Percentiles rank a stretch among this genome's conserved stretches.
Conservation (phyloP, 2,888 invertebrate genomes). For the Conomelus anceps region DNA sequence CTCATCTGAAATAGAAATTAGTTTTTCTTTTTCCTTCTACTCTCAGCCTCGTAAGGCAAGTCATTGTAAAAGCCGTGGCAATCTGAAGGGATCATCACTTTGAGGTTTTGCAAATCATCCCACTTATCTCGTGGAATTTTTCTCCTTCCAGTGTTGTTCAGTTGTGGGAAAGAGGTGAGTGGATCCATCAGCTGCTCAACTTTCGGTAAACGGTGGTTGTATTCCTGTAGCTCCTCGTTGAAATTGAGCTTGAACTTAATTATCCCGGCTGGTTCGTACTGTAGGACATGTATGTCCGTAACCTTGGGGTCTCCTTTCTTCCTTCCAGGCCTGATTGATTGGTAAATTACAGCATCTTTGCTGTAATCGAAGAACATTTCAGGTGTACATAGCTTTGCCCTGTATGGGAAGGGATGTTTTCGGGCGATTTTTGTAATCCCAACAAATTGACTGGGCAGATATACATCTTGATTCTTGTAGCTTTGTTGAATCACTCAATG, state of each 20-base stretch:
- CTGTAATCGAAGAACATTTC: conserved; percentile 12
- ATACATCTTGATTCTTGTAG: neutral
- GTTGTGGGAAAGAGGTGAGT: neutral
- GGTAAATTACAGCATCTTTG: neutral
- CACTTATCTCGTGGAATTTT: conserved; percentile 14
- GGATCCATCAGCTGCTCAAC: neutral
- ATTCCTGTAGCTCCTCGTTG: conserved; percentile 6
- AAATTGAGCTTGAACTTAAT: conserved; percentile 17
- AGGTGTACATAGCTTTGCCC: conserved; percentile 1
- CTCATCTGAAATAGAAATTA: too few relatives aligned
- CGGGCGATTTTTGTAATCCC: neutral
- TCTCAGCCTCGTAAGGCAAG: neutral
- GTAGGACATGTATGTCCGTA: too few relatives aligned
- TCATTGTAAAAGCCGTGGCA: conserved; percentile 2
- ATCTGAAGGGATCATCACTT: conserved; percentile 2
- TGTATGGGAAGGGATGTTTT: conserved; percentile 19
- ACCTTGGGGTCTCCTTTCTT: too few relatives aligned
- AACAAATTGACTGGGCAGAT: conserved; percentile 18
- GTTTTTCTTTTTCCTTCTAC: too few relatives aligned
- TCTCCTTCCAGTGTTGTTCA: neutral
- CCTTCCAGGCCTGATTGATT: conserved; percentile 3
- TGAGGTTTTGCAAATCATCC: conserved; percentile 1
- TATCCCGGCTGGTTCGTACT: neutral
- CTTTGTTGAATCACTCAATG: neutral
- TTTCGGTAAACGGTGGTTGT: neutral